These are phyloP conservation scores for Spilosoma lubricipeda DNA, from an alignment of 2,888 invertebrate genomes.

Conservation along the genomic window DNA sequence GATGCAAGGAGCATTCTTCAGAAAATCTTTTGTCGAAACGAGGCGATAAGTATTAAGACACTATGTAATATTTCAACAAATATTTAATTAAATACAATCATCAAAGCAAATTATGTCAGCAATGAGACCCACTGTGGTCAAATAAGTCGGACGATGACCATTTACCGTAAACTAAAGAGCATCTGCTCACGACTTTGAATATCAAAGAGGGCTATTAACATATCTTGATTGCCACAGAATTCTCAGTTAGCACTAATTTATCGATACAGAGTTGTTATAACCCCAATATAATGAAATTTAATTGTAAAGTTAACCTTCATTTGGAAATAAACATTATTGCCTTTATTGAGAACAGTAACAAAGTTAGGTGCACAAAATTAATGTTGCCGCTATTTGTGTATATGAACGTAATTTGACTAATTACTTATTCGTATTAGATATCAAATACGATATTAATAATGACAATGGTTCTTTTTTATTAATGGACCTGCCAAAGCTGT, in stretches of 20 bases:
- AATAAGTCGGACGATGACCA: constrained; percentile 60
- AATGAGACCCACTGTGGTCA: constrained; percentile 50
- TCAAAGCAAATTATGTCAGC: constrained; percentile 4
- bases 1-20: no score
- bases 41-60: background rate
- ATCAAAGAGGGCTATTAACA: constrained; percentile 74
- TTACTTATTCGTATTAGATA: no score
- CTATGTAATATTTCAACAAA: background rate
- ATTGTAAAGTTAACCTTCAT: background rate
- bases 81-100: background rate
- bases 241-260: constrained; percentile 57
- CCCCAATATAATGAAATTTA: background rate
- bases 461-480: no score
- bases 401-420: background rate
- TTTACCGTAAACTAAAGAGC: constrained; percentile 38
- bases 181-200: constrained; percentile 70
- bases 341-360: background rate
- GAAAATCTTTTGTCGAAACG: no score
- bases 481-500: no score
- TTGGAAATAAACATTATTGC: background rate
- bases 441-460: no score
- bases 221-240: constrained; percentile 72
- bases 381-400: background rate
- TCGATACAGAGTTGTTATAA: constrained; percentile 55
- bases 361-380: background rate